These are phyloP conservation scores for Botia kubotai DNA, from an alignment of 2,797 vertebrate species.

Conservation along the genomic window DNA sequence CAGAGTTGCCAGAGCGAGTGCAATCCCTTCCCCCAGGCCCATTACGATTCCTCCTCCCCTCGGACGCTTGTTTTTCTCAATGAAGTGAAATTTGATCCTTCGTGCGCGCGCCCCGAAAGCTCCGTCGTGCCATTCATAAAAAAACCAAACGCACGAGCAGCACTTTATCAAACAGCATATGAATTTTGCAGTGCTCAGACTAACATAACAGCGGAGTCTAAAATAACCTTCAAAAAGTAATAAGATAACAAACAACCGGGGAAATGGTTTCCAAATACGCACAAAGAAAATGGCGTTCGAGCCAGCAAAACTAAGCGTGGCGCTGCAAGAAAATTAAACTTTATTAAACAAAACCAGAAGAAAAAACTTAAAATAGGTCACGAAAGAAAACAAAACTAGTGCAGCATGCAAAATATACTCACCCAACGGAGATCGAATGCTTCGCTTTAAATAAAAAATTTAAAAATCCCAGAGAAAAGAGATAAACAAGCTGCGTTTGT, in stretches of 20 bases:
- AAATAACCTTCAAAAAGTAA: not conserved
- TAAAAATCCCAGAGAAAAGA: conserved; percentile 39
- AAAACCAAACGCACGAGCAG: conserved; percentile 13
- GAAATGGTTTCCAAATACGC: conserved; percentile 68
- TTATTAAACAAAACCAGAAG: not conserved
- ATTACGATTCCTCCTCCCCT: conserved; percentile 49
- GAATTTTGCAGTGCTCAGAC: conserved; percentile 19
- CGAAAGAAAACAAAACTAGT: not conserved
- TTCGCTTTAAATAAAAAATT: not conserved
- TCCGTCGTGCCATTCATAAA: conserved; percentile 70
- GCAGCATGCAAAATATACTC: conserved; percentile 50
- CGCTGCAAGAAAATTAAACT: conserved; percentile 54
- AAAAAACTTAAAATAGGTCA: not conserved
- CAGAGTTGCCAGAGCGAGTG: conserved; percentile 61
- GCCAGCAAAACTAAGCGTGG: conserved; percentile 47
- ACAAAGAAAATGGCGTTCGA: conserved; percentile 80
- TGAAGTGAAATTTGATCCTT: conserved; percentile 80
- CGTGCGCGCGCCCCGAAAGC: conserved; percentile 16
- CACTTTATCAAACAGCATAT: conserved; percentile 16
- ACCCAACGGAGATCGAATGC: conserved; percentile 50
- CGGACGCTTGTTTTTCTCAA: conserved; percentile 79
- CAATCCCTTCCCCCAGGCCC: conserved; percentile 41
- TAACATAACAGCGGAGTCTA: not conserved
- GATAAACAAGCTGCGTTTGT: conserved; percentile 33
- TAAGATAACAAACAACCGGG: conserved; percentile 42